Base-by-base conservation (phyloP, 37 sponge, comb jelly and placozoan genomes). In the Axinella damicornis region DNA sequence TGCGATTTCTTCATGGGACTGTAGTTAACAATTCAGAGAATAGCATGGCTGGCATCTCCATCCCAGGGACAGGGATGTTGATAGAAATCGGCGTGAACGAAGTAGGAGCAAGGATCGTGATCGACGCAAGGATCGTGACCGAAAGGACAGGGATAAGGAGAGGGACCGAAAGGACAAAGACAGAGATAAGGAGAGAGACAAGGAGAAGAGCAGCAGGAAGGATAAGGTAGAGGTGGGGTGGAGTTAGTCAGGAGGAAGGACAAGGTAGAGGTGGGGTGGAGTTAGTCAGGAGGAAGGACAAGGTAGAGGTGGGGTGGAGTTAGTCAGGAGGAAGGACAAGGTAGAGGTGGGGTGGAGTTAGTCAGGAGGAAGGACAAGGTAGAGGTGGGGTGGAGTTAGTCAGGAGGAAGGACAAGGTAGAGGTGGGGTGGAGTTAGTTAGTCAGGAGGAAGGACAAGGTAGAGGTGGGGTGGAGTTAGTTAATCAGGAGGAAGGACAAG, bases 1-100 rank as follows among this genome's bases (percentile, higher is more conserved):
- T n/a, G n/a, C n/a, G n/a, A n/a, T n/a, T n/a, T n/a, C n/a, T n/a
- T n/a, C n/a, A n/a, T n/a, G n/a, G n/a, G n/a, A n/a, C n/a, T n/a
- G n/a, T n/a, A n/a, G n/a, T n/a, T n/a, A n/a, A n/a, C n/a, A n/a
- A n/a, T n/a, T n/a, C n/a, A n/a, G n/a, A n/a, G n/a, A n/a, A n/a
- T n/a, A n/a, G n/a, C n/a, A n/a, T n/a, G n/a, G n/a, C n/a, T n/a
- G n/a, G n/a, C n/a, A n/a, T n/a, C n/a, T n/a, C n/a, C n/a, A 22
- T 73, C 28, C 40, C 33, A 77, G 28, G 67, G 69, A 75, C 58
- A 74, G 59, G 28, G 85, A 66, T 65, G 67, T 57, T 56, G 70
- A 77, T 60, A 69, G 85, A 52, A 78, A 81, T 15, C 57, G 82
- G n/a, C 63, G 27, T 27, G 57, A 73, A 4, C 64, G 87, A 33